These are phyloP conservation scores for Atlantisia rogersi DNA, from an alignment of 2,113 vertebrate genomes.

Conservation along the genomic window DNA sequence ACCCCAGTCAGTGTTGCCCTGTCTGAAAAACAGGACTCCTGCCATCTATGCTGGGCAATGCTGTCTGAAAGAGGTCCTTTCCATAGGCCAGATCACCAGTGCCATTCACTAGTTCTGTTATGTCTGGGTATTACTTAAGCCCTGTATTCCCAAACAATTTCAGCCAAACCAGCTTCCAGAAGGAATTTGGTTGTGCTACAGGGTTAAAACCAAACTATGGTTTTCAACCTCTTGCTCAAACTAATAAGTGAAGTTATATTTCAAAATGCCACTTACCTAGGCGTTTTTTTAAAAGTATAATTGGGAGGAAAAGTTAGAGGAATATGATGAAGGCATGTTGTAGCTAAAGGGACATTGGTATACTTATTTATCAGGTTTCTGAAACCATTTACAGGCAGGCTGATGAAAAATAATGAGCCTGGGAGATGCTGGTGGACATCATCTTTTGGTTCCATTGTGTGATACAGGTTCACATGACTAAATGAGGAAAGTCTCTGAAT, in stretches of 20 bases:
- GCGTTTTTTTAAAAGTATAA: not conserved
- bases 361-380: not conserved
- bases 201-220: not conserved
- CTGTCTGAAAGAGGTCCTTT: not conserved
- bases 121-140: not conserved
- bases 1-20: not conserved
- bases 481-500: not conserved
- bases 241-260: not conserved
- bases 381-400: not conserved
- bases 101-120: not conserved
- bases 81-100: not conserved
- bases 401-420: not conserved
- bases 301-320: not conserved
- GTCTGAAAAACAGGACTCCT: not conserved
- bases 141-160: not conserved
- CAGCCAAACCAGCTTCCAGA: not conserved
- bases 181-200: not conserved
- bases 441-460: not conserved
- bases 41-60: not conserved
- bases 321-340: not conserved
- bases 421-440: not conserved
- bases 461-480: not conserved
- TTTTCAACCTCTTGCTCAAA: not conserved
- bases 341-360: not conserved
- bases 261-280: not conserved